Evolutionary conservation across 2,113 vertebrate genomes (phyloP).

Genomic region (Lasiurus borealis): DNA sequence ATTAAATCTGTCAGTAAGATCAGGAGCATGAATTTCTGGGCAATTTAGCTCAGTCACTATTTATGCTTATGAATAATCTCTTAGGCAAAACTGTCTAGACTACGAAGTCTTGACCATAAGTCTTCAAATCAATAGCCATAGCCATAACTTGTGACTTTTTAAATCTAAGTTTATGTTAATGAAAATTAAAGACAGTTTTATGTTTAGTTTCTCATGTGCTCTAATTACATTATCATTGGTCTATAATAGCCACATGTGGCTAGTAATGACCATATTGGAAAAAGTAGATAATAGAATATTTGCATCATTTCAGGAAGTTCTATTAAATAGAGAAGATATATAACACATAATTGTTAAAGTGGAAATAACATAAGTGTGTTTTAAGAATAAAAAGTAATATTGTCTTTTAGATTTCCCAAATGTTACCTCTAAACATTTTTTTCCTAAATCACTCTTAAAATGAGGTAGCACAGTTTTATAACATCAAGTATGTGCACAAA

Average conservation of each 20-base stretch:
- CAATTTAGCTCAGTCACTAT: background rate
- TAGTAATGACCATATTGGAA: background rate
- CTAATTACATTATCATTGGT: background rate
- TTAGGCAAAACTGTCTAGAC: background rate
- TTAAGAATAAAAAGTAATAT: background rate
- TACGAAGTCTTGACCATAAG: background rate
- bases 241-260: background rate
- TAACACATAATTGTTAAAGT: background rate
- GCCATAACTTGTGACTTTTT: background rate
- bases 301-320: background rate
- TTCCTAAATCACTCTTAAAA: background rate
- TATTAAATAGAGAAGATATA: background rate
- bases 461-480: background rate
- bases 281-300: background rate
- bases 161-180: background rate
- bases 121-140: background rate
- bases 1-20: background rate
- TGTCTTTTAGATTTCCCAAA: background rate
- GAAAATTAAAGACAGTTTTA: background rate
- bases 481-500: background rate
- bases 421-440: background rate
- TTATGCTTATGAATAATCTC: background rate
- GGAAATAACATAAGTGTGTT: background rate
- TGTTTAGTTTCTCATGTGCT: background rate
- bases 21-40: background rate